Evolutionary conservation across 2,113 vertebrate genomes (phyloP).

Genomic region (Channa maculata): DNA sequence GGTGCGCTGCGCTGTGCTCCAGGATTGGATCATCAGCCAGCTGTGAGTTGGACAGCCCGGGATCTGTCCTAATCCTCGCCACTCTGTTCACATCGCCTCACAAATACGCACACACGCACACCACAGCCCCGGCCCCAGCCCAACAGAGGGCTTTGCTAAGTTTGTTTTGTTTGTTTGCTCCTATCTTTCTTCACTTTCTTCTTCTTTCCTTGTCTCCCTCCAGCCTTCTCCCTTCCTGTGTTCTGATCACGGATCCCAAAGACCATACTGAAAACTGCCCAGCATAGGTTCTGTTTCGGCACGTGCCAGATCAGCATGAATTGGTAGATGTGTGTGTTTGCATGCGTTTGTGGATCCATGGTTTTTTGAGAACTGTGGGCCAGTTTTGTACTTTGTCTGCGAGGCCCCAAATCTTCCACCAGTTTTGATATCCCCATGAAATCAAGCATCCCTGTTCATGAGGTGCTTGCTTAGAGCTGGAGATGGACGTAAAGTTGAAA

Average conservation of each 20-base stretch:
- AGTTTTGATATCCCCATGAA: slow-evolving; percentile 69
- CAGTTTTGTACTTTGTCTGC: slow-evolving; percentile 52
- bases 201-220: slow-evolving; percentile 59
- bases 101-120: slow-evolving; percentile 62
- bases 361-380: slow-evolving; percentile 43
- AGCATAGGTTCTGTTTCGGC: slow-evolving; percentile 59
- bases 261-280: slow-evolving; percentile 67
- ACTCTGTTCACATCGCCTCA: slow-evolving; percentile 83
- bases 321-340: slow-evolving; percentile 58
- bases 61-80: slow-evolving; percentile 86
- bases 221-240: slow-evolving; percentile 51
- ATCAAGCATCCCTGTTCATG: slow-evolving; percentile 75
- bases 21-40: slow-evolving; percentile 88
- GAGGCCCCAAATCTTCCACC: slow-evolving; percentile 54
- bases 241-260: slow-evolving; percentile 73
- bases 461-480: slow-evolving; percentile 42
- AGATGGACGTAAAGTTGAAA: slow-evolving; percentile 38
- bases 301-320: slow-evolving; percentile 61
- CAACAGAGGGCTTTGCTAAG: slow-evolving; percentile 83
- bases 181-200: slow-evolving; percentile 75
- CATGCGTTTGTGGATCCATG: slow-evolving; percentile 33
- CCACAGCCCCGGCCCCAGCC: slow-evolving; percentile 71
- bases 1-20: slow-evolving; percentile 80
- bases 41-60: slow-evolving; percentile 86
- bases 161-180: slow-evolving; percentile 85